These are phyloP conservation scores for Heliconius eleuchia DNA, from an alignment of 1,140 invertebrate genomes.

Conservation along the genomic window DNA sequence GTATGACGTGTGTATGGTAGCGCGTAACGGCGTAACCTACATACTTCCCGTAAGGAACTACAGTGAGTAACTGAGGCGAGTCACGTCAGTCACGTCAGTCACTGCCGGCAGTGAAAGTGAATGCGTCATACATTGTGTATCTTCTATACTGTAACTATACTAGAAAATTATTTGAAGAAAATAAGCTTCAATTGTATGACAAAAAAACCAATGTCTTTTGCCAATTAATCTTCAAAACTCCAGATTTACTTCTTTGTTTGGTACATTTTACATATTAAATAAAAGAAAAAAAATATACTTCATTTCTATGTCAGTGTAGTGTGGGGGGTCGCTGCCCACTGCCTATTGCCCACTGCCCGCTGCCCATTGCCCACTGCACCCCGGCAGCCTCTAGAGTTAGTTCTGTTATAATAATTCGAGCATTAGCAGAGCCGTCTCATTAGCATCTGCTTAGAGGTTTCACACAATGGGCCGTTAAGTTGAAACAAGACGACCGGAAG, in stretches of 20 bases:
- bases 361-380: too few relatives aligned
- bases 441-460: slow-evolving; percentile 2
- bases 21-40: slow-evolving; percentile 8
- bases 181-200: not conserved
- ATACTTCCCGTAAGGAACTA: slow-evolving; percentile 9
- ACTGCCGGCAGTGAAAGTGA: not conserved
- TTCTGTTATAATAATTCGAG: too few relatives aligned
- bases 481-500: not conserved
- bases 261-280: too few relatives aligned
- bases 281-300: too few relatives aligned
- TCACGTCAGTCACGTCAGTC: not conserved
- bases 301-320: too few relatives aligned
- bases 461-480: slow-evolving; percentile 3
- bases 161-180: not conserved
- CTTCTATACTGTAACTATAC: too few relatives aligned
- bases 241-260: too few relatives aligned
- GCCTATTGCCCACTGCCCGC: too few relatives aligned
- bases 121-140: not conserved
- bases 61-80: not conserved
- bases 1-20: not conserved
- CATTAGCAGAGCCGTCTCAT: not conserved
- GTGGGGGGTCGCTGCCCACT: too few relatives aligned
- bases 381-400: too few relatives aligned
- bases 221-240: too few relatives aligned
- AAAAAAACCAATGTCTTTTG: too few relatives aligned